Conservation (phyloP, 2,797 vertebrate genomes). For the Sciurus vulgaris region DNA sequence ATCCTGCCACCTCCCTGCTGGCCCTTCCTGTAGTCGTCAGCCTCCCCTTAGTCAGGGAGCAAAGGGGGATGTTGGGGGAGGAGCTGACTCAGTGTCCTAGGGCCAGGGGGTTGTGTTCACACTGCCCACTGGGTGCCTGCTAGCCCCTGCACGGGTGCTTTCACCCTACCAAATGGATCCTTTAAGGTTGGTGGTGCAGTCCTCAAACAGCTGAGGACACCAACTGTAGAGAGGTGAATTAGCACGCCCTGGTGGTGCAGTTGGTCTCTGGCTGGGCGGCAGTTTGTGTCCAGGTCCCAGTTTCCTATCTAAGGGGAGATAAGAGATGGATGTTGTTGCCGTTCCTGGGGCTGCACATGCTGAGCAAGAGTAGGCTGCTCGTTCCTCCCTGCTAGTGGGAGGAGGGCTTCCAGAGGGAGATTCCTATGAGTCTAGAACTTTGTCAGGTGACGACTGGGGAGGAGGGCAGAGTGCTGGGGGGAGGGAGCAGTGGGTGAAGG, state of each 20-base stretch:
- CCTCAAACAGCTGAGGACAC: background rate
- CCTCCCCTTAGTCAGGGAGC: slow-evolving; percentile 70
- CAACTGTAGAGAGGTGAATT: background rate
- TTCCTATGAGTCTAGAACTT: background rate
- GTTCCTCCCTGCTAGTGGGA: background rate
- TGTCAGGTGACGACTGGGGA: background rate
- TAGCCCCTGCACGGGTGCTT: background rate
- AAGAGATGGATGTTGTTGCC: slow-evolving; percentile 52
- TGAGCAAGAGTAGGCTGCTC: background rate
- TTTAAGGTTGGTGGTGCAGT: background rate
- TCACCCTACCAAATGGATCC: background rate
- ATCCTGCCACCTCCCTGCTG: slow-evolving; percentile 85
- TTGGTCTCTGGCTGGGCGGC: background rate
- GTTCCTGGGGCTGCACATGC: background rate
- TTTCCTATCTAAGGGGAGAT: slow-evolving; percentile 31
- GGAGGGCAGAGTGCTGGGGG: background rate
- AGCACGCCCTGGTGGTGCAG: background rate
- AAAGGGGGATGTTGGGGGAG: slow-evolving; percentile 57
- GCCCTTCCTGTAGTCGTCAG: slow-evolving; percentile 84
- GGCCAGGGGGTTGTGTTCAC: background rate
- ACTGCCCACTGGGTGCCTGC: background rate
- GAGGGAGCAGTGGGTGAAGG: background rate
- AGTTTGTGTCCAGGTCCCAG: slow-evolving; percentile 29
- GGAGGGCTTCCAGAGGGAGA: background rate
- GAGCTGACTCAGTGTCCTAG: slow-evolving; percentile 63